Evolutionary conservation across 1,140 invertebrate genomes (phyloP).

Genomic region (Zelostemma sp.): DNA sequence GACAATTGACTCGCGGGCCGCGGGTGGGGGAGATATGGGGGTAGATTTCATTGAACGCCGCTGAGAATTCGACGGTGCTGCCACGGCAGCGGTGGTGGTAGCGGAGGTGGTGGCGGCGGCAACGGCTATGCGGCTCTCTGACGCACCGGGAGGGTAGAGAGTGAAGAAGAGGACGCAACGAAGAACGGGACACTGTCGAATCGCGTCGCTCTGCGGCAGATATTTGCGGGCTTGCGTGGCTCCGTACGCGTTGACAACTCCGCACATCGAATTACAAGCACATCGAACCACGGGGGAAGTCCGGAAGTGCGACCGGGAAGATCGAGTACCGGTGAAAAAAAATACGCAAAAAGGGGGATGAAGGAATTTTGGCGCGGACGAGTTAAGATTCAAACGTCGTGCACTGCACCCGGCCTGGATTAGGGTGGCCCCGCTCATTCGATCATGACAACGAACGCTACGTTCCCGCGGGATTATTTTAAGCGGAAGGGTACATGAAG

Average conservation of each 20-base stretch:
- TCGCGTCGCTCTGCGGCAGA: constrained; percentile 14
- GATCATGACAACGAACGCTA: too few relatives aligned
- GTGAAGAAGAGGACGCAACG: constrained; percentile 44
- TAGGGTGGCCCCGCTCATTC: too few relatives aligned
- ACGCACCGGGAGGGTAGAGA: constrained; percentile 47
- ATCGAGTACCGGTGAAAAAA: too few relatives aligned
- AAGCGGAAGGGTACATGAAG: too few relatives aligned
- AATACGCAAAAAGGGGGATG: too few relatives aligned
- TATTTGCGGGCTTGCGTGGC: background rate
- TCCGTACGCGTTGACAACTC: too few relatives aligned
- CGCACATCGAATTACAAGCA: too few relatives aligned
- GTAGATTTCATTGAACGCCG: constrained; percentile 59
- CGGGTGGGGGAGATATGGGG: constrained; percentile 14
- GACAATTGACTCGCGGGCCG: background rate
- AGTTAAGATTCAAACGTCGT: too few relatives aligned
- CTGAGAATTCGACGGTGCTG: constrained; percentile 62
- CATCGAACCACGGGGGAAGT: too few relatives aligned
- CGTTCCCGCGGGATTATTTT: too few relatives aligned
- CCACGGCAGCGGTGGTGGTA: constrained; percentile 53
- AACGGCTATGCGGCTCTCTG: constrained; percentile 54
- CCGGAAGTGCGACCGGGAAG: background rate
- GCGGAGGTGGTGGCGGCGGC: constrained; percentile 38
- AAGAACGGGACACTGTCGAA: constrained; percentile 18
- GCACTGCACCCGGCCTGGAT: constrained; percentile 43
- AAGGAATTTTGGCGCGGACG: too few relatives aligned